Conservation (phyloP, 2,888 invertebrate species). For the Octonoba sinensis region DNA sequence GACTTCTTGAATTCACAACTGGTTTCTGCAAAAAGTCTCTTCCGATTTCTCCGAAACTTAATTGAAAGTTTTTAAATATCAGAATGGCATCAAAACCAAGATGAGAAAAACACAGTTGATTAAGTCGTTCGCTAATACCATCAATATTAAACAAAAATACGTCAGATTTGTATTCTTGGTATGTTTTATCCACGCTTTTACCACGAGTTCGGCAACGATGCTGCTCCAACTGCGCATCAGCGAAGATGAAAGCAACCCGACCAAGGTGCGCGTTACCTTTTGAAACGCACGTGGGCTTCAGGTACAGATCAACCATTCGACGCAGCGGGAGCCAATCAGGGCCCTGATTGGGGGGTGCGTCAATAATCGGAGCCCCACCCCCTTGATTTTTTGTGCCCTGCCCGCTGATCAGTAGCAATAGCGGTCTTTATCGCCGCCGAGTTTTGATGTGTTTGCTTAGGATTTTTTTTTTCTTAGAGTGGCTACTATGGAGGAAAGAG, state of each 20-base stretch:
- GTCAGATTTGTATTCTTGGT: no score
- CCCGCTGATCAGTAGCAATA: slow-evolving; percentile 54
- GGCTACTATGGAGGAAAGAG: not conserved
- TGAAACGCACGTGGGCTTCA: slow-evolving; percentile 52
- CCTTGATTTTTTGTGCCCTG: slow-evolving; percentile 47
- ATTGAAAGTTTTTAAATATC: no score
- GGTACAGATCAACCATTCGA: slow-evolving; percentile 45
- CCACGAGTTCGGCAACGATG: not conserved
- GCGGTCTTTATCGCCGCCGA: slow-evolving; percentile 53
- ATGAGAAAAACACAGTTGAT: no score
- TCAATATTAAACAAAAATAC: no score
- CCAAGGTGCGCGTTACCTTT: slow-evolving; percentile 55
- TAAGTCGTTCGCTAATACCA: no score
- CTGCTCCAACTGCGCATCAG: slow-evolving; percentile 34
- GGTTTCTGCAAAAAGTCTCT: no score
- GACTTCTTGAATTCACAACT: no score
- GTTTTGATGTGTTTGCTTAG: slow-evolving; percentile 19
- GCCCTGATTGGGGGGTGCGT: slow-evolving; percentile 52
- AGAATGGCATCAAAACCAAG: no score
- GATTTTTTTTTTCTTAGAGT: not conserved
- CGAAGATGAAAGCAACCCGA: slow-evolving; percentile 29
- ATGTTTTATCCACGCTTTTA: no score
- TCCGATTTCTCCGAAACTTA: no score
- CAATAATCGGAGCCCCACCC: slow-evolving; percentile 45
- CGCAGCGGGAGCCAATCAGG: slow-evolving; percentile 36